phyloP scores from a whole-genome alignment of 2,888 invertebrate genomes.

The Eupithecia tripunctaria region DNA sequence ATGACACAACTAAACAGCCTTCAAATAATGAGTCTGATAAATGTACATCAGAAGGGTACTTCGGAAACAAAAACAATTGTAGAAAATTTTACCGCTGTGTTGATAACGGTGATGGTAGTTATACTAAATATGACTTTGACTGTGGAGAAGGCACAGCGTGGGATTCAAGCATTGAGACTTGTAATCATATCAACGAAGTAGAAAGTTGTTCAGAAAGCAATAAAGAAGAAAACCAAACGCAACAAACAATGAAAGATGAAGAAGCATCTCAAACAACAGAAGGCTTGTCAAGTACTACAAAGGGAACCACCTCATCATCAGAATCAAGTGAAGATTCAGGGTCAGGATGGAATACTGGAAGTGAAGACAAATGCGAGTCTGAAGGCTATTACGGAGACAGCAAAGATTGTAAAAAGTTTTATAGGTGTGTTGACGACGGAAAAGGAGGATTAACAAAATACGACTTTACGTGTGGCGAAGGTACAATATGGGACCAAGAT shows the following conservation, averaged over 20 bases:
- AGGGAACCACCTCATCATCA: constrained; percentile 41
- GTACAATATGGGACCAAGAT: constrained; percentile 88
- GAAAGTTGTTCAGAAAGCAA: constrained; percentile 53
- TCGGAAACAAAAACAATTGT: constrained; percentile 74
- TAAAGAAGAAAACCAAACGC: constrained; percentile 47
- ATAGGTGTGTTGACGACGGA: constrained; percentile 87
- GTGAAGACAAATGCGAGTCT: constrained; percentile 70
- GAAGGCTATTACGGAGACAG: constrained; percentile 87
- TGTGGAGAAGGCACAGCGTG: constrained; percentile 86
- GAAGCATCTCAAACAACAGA: constrained; percentile 50
- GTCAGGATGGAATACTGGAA: constrained; percentile 34
- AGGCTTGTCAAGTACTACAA: constrained; percentile 43
- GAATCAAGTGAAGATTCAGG: constrained; percentile 45
- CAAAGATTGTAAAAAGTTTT: constrained; percentile 86
- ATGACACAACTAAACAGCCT: constrained; percentile 40
- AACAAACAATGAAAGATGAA: constrained; percentile 55
- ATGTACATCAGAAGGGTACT: constrained; percentile 79
- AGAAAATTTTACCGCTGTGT: constrained; percentile 81
- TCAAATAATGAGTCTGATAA: constrained; percentile 45
- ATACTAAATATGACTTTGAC: constrained; percentile 80
- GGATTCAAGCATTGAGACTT: constrained; percentile 80
- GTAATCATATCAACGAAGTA: constrained; percentile 83
- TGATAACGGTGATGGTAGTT: constrained; percentile 71
- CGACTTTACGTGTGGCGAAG: constrained; percentile 87
- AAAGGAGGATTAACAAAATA: constrained; percentile 85